Evolutionary conservation across 2,113 vertebrate genomes (phyloP).

Genomic region (Alces alces): DNA sequence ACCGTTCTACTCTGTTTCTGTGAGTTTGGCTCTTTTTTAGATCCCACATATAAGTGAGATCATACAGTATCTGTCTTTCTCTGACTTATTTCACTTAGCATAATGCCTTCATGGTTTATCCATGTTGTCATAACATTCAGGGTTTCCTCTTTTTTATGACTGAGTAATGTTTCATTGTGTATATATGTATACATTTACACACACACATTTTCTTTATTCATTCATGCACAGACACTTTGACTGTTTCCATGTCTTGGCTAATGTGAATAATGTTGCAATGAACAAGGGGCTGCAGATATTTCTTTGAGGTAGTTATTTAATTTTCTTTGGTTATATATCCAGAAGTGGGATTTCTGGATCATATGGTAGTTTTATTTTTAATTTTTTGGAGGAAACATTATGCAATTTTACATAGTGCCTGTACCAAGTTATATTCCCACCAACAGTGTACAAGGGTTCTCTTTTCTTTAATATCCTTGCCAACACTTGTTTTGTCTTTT

Average conservation of each 20-base stretch:
- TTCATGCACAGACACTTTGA: neutral
- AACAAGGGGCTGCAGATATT: neutral
- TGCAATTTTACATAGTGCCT: neutral
- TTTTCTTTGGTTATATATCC: neutral
- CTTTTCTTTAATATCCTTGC: neutral
- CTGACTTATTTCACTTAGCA: neutral
- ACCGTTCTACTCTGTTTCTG: neutral
- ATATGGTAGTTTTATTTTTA: neutral
- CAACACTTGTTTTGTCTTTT: neutral
- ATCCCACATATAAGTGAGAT: neutral
- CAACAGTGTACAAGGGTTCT: neutral
- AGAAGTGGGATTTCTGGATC: neutral
- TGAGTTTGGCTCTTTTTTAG: neutral
- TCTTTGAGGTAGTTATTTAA: neutral
- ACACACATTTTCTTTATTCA: neutral
- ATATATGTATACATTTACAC: neutral
- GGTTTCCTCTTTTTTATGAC: neutral
- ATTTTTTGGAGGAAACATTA: neutral
- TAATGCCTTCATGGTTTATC: neutral
- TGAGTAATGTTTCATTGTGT: neutral
- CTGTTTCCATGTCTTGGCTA: neutral
- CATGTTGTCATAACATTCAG: neutral
- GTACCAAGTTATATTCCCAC: neutral
- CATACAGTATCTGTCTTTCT: neutral
- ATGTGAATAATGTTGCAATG: neutral